Base-by-base conservation (phyloP, 2,888 invertebrate genomes). In the Tachina lurida region DNA sequence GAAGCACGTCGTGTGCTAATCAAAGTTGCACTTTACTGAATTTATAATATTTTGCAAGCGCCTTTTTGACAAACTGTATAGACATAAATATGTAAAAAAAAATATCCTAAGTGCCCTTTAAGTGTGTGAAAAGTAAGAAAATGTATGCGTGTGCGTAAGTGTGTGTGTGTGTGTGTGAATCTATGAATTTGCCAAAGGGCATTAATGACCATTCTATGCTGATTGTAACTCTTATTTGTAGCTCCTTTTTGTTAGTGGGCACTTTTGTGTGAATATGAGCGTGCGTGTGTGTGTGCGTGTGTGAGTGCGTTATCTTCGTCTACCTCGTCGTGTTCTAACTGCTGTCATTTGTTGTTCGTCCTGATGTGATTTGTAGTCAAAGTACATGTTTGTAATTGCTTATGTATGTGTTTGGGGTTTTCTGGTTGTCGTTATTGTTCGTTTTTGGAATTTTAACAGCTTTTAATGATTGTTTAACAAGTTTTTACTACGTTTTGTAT, bases 391-490 rank as follows among this genome's bases (percentile, higher is more conserved):
- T 74, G 58, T 58, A 67, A 62, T 65, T 87, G 79, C 19, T 58
- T 58, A 56, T 70, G 74, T 47, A 54, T 82, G 73, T 70, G 68
- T 52, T 58, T 60, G n/a, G 49, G 60, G 52, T 41, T 68, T 74
- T 54, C 58, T 74, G 45, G 67, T 68, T 68, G 67, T 62, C 54
- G 52, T 67, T 71, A 41, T 70, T 67, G 84, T 84, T 70, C 80
- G 83, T 84, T 87, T 80, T 77, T 74, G 70, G 80, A 84, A 84
- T 87, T 87, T 83, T 84, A 87, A 87, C 84, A 87, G 78, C 79
- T 81, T 87, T 87, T 76, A 84, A 87, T 84, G 84, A 87, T 87
- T 87, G 87, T 82, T 79, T 83, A 83, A 86, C 86, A 86, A 84
- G 82, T 82, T 85, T 78, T 75, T 54, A 54, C 70, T 62, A 84